Evolutionary conservation across 1,140 invertebrate genomes (phyloP).

Genomic region (Calliopsis andreniformis): DNA sequence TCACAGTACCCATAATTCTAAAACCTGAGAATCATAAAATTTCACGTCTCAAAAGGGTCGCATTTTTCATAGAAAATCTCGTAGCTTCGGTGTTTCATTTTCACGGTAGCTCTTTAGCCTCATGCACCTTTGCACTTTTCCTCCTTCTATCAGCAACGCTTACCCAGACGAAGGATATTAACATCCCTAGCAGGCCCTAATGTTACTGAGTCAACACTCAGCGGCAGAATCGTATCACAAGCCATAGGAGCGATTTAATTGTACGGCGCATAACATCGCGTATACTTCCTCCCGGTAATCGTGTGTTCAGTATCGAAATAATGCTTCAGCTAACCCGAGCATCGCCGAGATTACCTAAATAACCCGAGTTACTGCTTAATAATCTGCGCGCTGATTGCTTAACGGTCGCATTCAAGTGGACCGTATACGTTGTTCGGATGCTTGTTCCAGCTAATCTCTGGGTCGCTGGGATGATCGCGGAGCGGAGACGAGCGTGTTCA

Average conservation of each 20-base stretch:
- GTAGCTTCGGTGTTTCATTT: too few relatives aligned
- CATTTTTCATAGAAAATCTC: too few relatives aligned
- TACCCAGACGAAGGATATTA: too few relatives aligned
- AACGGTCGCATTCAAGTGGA: conserved; percentile 55
- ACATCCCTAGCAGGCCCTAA: too few relatives aligned
- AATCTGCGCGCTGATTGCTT: conserved; percentile 56
- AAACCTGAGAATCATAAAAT: too few relatives aligned
- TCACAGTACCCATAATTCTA: too few relatives aligned
- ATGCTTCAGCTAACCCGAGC: background rate
- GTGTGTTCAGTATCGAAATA: conserved; percentile 31
- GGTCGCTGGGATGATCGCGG: conserved; percentile 23
- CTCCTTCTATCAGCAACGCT: too few relatives aligned
- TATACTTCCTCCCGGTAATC: background rate
- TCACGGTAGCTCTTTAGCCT: too few relatives aligned
- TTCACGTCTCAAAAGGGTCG: too few relatives aligned
- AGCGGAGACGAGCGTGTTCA: conserved; percentile 52
- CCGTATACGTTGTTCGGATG: conserved; percentile 47
- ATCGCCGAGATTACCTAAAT: conserved; percentile 52
- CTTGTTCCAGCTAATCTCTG: conserved; percentile 49
- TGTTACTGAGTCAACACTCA: too few relatives aligned
- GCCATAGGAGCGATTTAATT: background rate
- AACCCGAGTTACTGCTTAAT: conserved; percentile 56
- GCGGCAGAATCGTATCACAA: background rate
- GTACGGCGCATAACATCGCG: background rate
- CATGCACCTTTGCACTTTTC: too few relatives aligned